These are phyloP conservation scores for Phymastichus coffea DNA, from an alignment of 1,140 invertebrate species.

Conservation along the genomic window DNA sequence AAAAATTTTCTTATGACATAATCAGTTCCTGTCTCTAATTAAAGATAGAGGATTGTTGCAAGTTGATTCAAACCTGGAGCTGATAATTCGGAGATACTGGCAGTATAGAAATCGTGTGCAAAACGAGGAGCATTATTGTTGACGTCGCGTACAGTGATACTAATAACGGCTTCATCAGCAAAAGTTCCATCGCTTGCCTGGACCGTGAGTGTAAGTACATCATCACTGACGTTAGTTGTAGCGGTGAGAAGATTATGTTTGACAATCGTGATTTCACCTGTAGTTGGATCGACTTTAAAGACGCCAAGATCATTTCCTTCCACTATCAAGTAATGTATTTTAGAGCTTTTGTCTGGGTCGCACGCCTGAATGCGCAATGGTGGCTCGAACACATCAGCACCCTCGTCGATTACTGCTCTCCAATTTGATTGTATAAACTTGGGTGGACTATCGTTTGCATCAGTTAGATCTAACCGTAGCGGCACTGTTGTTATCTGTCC, in stretches of 20 bases:
- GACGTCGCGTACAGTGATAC: conserved; percentile 78
- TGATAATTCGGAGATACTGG: conserved; percentile 71
- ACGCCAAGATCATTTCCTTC: conserved; percentile 65
- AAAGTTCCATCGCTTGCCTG: conserved; percentile 77
- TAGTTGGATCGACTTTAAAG: conserved; percentile 68
- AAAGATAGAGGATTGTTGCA: too few relatives aligned
- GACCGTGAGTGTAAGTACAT: conserved; percentile 56
- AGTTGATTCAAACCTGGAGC: background rate
- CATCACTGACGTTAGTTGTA: conserved; percentile 62
- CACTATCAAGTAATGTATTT: conserved; percentile 74
- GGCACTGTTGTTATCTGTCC: conserved; percentile 76
- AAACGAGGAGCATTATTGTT: conserved; percentile 86
- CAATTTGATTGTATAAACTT: conserved; percentile 73
- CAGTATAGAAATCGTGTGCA: conserved; percentile 69
- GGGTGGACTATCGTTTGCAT: conserved; percentile 87
- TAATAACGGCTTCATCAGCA: conserved; percentile 68
- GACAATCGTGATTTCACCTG: conserved; percentile 70
- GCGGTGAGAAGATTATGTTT: conserved; percentile 64
- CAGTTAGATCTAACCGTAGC: conserved; percentile 74
- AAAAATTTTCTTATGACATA: background rate
- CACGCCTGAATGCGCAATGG: conserved; percentile 66
- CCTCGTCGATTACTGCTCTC: conserved; percentile 80
- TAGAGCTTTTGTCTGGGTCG: conserved; percentile 79
- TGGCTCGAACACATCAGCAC: conserved; percentile 79
- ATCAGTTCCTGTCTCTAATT: background rate